Conservation (phyloP, 1,140 invertebrate genomes). For the Trachymyrmex septentrionalis region DNA sequence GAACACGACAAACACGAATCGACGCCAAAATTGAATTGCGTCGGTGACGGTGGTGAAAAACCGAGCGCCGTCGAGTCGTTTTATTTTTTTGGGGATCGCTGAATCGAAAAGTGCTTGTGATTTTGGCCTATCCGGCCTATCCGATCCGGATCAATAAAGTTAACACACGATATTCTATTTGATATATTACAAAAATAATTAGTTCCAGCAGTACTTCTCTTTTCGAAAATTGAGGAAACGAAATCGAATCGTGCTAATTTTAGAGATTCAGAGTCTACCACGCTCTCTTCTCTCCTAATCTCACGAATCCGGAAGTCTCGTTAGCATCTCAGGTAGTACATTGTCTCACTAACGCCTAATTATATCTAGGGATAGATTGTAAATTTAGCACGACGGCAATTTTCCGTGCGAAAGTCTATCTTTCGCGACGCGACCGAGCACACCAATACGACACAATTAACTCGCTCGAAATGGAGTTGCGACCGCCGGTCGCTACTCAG, state of each 20-base stretch:
- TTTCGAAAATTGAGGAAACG: no score
- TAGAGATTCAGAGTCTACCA: no score
- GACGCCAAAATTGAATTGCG: conserved; percentile 56
- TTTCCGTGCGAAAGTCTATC: conserved; percentile 11
- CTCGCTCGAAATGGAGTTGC: conserved; percentile 47
- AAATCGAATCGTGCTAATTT: no score
- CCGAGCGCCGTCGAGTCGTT: background rate
- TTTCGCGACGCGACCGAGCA: conserved; percentile 28
- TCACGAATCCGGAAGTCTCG: background rate
- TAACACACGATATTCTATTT: no score
- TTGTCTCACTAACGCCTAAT: conserved; percentile 12
- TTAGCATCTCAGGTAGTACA: background rate
- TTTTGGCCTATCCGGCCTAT: background rate
- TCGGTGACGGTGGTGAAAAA: conserved; percentile 46
- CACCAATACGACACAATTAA: conserved; percentile 44
- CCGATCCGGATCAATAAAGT: no score
- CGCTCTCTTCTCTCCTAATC: background rate
- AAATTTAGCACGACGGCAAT: conserved; percentile 4
- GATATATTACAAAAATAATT: no score
- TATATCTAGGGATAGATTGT: conserved; percentile 1
- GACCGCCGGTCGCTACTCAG: conserved; percentile 42
- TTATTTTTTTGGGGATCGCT: conserved; percentile 44
- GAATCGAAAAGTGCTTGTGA: conserved; percentile 41
- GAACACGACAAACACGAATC: conserved; percentile 59
- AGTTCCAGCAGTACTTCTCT: no score